Evolutionary conservation across 2,888 invertebrate genomes (phyloP).

Genomic region (Heliconius cydno): DNA sequence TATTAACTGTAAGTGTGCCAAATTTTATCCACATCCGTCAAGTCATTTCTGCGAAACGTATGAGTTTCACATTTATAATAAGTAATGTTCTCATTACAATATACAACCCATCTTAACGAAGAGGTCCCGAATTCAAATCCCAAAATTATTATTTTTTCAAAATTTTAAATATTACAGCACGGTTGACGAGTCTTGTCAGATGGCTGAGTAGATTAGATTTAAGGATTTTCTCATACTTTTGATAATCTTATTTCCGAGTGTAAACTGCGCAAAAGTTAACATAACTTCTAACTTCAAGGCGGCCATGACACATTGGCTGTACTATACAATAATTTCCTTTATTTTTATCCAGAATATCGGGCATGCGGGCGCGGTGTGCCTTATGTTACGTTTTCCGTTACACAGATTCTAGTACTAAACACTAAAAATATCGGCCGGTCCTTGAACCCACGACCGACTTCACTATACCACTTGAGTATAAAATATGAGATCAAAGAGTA

Average conservation of each 20-base stretch:
- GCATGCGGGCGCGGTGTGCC: constrained; percentile 45
- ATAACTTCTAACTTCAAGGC: neutral
- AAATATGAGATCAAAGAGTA: constrained; percentile 11
- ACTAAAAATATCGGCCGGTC: constrained; percentile 66
- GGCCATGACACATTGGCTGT: too few relatives aligned
- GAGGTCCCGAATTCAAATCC: neutral
- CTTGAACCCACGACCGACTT: constrained; percentile 51
- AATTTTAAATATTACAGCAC: too few relatives aligned
- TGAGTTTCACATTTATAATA: constrained; percentile 6
- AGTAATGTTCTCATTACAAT: neutral
- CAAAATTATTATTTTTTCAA: neutral
- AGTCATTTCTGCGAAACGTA: constrained; percentile 19
- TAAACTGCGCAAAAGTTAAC: neutral
- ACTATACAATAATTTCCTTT: too few relatives aligned
- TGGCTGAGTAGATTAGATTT: too few relatives aligned
- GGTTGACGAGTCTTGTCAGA: too few relatives aligned
- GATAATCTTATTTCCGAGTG: too few relatives aligned
- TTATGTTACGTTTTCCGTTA: constrained; percentile 62
- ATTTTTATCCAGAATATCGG: constrained; percentile 10
- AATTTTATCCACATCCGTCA: constrained; percentile 13
- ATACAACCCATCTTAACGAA: neutral
- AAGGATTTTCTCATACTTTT: too few relatives aligned
- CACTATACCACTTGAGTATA: neutral
- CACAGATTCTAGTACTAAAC: constrained; percentile 50
- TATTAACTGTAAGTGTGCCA: constrained; percentile 9